phyloP scores from a whole-genome alignment of 1,140 invertebrate genomes.

The Delia radicum region DNA sequence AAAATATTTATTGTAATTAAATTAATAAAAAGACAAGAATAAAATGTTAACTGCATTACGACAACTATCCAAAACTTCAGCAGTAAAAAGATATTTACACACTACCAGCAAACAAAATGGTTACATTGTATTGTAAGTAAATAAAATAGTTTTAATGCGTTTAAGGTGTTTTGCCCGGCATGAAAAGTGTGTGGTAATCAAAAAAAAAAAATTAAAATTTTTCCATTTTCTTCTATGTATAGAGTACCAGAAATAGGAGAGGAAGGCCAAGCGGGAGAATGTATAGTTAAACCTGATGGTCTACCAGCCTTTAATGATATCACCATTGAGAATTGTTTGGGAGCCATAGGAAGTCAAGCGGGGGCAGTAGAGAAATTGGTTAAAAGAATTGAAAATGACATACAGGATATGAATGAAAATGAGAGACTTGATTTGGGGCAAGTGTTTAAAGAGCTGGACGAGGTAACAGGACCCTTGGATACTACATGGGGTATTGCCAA shows the following conservation, averaged over 20 bases:
- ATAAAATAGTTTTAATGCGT: not conserved
- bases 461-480: slow-evolving; percentile 69
- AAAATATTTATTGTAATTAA: not conserved
- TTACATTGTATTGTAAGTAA: slow-evolving; percentile 52
- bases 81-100: slow-evolving; percentile 37
- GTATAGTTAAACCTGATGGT: slow-evolving; percentile 70
- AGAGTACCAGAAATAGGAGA: slow-evolving; percentile 90
- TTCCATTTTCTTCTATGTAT: not conserved
- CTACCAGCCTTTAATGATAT: slow-evolving; percentile 79
- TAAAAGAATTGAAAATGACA: slow-evolving; percentile 51
- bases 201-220: not conserved
- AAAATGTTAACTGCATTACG: slow-evolving; percentile 46
- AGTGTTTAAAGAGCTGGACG: slow-evolving; percentile 78
- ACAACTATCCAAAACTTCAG: slow-evolving; percentile 29
- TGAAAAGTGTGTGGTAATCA: not conserved
- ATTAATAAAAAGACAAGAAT: not conserved
- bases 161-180: not conserved
- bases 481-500: slow-evolving; percentile 86
- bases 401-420: slow-evolving; percentile 24
- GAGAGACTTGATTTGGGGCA: slow-evolving; percentile 62
- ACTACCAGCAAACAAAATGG: slow-evolving; percentile 36
- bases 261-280: slow-evolving; percentile 72
- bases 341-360: slow-evolving; percentile 77
- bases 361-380: slow-evolving; percentile 81
- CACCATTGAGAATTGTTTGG: slow-evolving; percentile 79